phyloP scores from a whole-genome alignment of 2,797 vertebrate species.

The Spatula versicolor region DNA sequence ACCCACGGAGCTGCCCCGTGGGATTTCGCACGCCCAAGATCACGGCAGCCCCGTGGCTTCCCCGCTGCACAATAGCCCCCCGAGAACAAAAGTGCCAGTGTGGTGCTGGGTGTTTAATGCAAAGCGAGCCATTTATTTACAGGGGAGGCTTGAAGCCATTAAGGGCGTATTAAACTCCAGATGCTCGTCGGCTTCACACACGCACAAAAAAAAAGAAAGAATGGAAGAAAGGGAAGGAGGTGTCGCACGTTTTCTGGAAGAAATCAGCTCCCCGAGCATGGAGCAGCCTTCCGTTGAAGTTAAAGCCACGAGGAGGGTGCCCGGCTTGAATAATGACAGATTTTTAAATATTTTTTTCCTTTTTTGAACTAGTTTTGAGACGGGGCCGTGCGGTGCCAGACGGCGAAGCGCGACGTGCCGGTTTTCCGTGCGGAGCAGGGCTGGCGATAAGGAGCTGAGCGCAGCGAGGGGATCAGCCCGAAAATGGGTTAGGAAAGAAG shows the following conservation, averaged over 20 bases:
- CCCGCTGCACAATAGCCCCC: not conserved
- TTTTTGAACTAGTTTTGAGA: not conserved
- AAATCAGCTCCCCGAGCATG: accelerated
- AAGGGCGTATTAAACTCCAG: not conserved
- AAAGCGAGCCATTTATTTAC: not conserved
- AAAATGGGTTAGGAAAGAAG: not conserved
- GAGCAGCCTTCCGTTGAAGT: not conserved
- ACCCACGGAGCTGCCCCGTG: not conserved
- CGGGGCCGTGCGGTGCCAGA: not conserved
- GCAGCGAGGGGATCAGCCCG: accelerated
- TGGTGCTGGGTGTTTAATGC: not conserved
- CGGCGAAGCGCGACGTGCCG: accelerated
- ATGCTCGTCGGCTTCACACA: not conserved
- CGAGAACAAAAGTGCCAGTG: not conserved
- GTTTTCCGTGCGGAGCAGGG: not conserved
- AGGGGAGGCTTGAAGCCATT: not conserved
- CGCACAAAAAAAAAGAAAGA: not conserved
- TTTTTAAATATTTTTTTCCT: not conserved
- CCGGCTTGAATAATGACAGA: not conserved
- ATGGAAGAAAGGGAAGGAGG: not conserved
- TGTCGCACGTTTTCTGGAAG: not conserved
- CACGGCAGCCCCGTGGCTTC: not conserved
- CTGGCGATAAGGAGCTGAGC: not conserved
- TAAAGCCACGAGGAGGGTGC: not conserved
- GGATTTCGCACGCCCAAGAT: not conserved